A percentile compares a stretch with the other conserved stretches of the same genome.
These are phyloP conservation scores for Orius insidiosus DNA, from an alignment of 1,140 invertebrate genomes.

Conservation along the genomic window DNA sequence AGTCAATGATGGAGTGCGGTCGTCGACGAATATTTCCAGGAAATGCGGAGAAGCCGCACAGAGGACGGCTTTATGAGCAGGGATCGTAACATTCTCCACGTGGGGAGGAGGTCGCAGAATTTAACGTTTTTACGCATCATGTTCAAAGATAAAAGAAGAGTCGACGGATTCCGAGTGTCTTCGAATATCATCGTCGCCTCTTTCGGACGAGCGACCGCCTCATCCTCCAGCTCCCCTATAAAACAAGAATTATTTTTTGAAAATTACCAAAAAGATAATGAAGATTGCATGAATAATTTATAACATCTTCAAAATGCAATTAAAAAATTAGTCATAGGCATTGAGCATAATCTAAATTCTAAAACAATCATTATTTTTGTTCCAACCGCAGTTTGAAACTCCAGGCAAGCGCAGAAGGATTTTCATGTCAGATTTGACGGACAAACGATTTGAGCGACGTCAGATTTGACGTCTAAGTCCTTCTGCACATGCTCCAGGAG, in stretches of 20 bases:
- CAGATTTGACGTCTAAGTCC: too few relatives aligned
- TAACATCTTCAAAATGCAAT: too few relatives aligned
- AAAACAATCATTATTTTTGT: too few relatives aligned
- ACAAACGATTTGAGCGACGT: too few relatives aligned
- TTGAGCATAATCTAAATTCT: too few relatives aligned
- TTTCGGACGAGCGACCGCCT: conserved; percentile 1
- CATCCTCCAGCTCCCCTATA: conserved; percentile 4
- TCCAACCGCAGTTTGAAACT: too few relatives aligned
- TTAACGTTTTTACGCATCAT: conserved; percentile 56
- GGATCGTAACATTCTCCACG: conserved; percentile 51
- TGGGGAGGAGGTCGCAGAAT: conserved; percentile 61
- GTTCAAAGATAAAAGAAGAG: conserved; percentile 44
- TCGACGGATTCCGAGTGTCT: conserved; percentile 33
- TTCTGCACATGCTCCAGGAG: too few relatives aligned
- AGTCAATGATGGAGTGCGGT: conserved; percentile 36
- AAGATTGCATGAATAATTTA: too few relatives aligned
- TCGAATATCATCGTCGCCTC: conserved; percentile 1
- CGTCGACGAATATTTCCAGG: conserved; percentile 53
- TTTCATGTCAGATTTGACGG: too few relatives aligned
- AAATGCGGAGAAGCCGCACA: conserved; percentile 59
- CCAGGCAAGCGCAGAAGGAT: too few relatives aligned
- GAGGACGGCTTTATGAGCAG: conserved; percentile 57
- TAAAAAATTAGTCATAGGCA: too few relatives aligned
- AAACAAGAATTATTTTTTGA: neutral
- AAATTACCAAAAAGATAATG: too few relatives aligned